These are phyloP conservation scores for Pterostichus madidus DNA, from an alignment of 2,888 invertebrate genomes.

Conservation along the genomic window DNA sequence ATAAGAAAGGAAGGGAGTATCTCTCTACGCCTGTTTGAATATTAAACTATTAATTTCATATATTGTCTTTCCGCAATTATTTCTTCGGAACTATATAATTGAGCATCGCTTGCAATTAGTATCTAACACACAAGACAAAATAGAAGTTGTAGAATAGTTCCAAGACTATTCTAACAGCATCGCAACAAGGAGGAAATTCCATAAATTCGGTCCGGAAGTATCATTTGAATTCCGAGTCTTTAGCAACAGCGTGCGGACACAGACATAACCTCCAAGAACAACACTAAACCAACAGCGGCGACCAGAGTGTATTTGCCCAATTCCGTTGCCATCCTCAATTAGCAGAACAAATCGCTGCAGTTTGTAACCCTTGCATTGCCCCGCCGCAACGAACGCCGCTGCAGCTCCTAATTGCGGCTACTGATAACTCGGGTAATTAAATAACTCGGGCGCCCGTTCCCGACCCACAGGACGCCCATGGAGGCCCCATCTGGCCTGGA, in stretches of 20 bases:
- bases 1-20: too few relatives aligned
- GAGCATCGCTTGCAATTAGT: too few relatives aligned
- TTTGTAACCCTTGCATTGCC: conserved; percentile 44
- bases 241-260: conserved; percentile 1
- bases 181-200: not conserved
- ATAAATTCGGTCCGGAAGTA: not conserved
- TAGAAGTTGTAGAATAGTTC: too few relatives aligned
- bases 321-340: conserved; percentile 45
- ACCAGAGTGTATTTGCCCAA: conserved; percentile 28
- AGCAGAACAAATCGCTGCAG: conserved; percentile 59
- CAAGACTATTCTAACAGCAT: not conserved
- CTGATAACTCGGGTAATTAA: conserved; percentile 60
- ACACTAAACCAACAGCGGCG: not conserved
- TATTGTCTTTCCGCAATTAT: too few relatives aligned
- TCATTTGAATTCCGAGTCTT: conserved; percentile 5
- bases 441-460: conserved; percentile 29
- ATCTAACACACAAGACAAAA: too few relatives aligned
- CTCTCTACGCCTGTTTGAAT: too few relatives aligned
- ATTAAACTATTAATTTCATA: too few relatives aligned
- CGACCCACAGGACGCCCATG: conserved; percentile 4
- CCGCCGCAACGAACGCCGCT: conserved; percentile 7
- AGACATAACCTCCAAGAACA: conserved; percentile 17
- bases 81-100: too few relatives aligned
- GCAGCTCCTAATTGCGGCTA: conserved; percentile 49
- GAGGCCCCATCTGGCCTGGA: not conserved